Evolutionary conservation across 2,888 invertebrate species (phyloP).

Genomic region (Polylopha cassiicola): DNA sequence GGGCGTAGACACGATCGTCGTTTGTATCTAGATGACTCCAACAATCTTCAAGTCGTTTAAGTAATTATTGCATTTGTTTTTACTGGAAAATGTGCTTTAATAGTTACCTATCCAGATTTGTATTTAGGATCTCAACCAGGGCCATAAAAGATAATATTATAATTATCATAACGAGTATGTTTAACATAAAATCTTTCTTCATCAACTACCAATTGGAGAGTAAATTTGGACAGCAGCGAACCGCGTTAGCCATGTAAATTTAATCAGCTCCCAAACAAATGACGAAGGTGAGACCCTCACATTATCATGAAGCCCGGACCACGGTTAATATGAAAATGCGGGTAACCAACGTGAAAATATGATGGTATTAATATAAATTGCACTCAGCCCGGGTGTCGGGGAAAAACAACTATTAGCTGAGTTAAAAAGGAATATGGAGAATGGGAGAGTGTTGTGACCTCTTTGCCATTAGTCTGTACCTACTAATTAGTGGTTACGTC

Average conservation of each 20-base stretch:
- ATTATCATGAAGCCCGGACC: conserved; percentile 60
- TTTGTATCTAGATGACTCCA: too few relatives aligned
- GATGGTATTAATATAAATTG: conserved; percentile 72
- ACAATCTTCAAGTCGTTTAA: too few relatives aligned
- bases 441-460: conserved; percentile 30
- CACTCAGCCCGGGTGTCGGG: conserved; percentile 52
- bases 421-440: conserved; percentile 26
- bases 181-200: conserved; percentile 32
- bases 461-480: conserved; percentile 28
- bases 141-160: background rate
- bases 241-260: conserved; percentile 65
- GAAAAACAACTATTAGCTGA: conserved; percentile 53
- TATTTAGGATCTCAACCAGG: too few relatives aligned
- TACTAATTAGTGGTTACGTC: conserved; percentile 17
- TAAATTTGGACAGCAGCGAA: conserved; percentile 48
- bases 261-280: conserved; percentile 70
- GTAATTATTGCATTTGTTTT: too few relatives aligned
- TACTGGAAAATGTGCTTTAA: too few relatives aligned
- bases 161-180: conserved; percentile 1
- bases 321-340: conserved; percentile 70
- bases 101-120: too few relatives aligned
- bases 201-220: conserved; percentile 40
- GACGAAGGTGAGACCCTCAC: conserved; percentile 64
- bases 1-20: too few relatives aligned
- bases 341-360: conserved; percentile 70